These are phyloP conservation scores for Doryteuthis pealeii DNA, from an alignment of 1,140 invertebrate genomes.

Conservation along the genomic window DNA sequence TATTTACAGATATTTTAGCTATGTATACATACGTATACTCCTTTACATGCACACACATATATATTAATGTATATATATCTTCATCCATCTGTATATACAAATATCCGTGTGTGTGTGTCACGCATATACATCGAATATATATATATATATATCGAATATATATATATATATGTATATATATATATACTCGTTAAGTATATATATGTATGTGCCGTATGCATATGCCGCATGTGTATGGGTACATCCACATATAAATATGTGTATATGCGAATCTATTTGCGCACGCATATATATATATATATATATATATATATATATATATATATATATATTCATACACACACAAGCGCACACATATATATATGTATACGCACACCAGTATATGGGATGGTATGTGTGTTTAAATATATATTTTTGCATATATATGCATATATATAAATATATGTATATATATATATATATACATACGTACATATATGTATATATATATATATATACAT, in stretches of 20 bases:
- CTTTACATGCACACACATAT: not conserved
- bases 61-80: not conserved
- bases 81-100: not conserved
- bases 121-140: not conserved
- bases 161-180: not conserved
- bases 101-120: not conserved
- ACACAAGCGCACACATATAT: not conserved
- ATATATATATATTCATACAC: conserved; percentile 2
- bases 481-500: conserved; percentile 7
- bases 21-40: not conserved
- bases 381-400: not conserved
- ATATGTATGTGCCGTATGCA: not conserved
- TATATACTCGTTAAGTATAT: not conserved
- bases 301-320: not conserved
- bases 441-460: conserved; percentile 16
- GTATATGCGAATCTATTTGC: not conserved
- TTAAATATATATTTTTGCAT: not conserved
- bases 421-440: not conserved
- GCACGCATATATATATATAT: not conserved
- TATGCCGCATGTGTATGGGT: not conserved
- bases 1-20: not conserved
- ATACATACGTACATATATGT: conserved; percentile 14
- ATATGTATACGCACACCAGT: not conserved
- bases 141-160: too few relatives aligned
- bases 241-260: not conserved